Evolutionary conservation across 2,888 invertebrate genomes (phyloP).

Genomic region (Ischnura elegans): DNA sequence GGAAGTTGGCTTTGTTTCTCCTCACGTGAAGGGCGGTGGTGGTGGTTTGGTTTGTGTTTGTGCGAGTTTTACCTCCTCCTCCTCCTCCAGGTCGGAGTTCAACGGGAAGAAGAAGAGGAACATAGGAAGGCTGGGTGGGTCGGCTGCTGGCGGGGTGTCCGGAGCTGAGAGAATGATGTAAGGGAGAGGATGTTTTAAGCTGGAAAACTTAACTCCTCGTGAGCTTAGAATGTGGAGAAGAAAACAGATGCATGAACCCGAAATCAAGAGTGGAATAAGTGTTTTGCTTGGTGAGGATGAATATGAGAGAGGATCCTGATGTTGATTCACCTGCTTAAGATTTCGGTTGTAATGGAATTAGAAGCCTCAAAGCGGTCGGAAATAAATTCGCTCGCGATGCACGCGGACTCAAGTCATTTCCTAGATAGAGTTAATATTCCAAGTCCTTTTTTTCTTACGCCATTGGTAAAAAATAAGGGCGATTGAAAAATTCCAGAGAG

Average conservation of each 20-base stretch:
- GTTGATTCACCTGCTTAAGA: too few relatives aligned
- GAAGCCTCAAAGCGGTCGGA: too few relatives aligned
- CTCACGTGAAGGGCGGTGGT: neutral
- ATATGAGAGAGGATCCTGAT: neutral
- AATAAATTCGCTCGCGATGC: too few relatives aligned
- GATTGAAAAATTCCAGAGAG: too few relatives aligned
- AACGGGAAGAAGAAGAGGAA: neutral
- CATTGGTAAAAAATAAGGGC: too few relatives aligned
- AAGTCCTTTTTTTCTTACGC: too few relatives aligned
- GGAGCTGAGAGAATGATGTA: neutral
- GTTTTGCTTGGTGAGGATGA: neutral
- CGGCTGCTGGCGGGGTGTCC: neutral
- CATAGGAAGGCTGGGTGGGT: too few relatives aligned
- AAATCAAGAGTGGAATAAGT: neutral
- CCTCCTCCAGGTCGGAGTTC: neutral
- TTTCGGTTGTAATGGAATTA: too few relatives aligned
- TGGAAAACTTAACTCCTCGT: neutral
- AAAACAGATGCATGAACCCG: neutral
- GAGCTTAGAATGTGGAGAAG: neutral
- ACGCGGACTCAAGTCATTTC: too few relatives aligned
- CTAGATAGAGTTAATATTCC: too few relatives aligned
- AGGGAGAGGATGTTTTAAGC: neutral
- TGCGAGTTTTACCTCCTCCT: slow-evolving; percentile 21
- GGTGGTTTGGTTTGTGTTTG: slow-evolving; percentile 16
- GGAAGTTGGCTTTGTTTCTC: slow-evolving; percentile 26